Evolutionary conservation across 2,113 vertebrate genomes (phyloP).

Genomic region (Oreotrochilus melanogaster): DNA sequence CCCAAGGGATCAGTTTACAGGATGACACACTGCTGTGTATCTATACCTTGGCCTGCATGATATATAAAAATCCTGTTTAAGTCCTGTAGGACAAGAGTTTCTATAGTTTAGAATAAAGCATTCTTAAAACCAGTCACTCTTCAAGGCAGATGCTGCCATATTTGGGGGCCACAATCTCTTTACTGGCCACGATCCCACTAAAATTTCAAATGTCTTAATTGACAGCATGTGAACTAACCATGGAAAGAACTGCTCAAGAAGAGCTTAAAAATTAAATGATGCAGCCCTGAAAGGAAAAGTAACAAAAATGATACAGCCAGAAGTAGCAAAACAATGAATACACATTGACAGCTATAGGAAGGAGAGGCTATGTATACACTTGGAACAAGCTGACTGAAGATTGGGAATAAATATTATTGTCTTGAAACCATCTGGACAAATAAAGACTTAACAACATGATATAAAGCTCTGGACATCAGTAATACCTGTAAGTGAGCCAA

Average conservation of each 20-base stretch:
- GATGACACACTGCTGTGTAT: rapidly evolving
- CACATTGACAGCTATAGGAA: neutral
- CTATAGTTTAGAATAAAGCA: neutral
- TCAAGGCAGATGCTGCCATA: neutral
- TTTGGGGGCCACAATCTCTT: neutral
- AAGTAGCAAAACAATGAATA: neutral
- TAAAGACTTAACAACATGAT: neutral
- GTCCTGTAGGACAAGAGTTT: neutral
- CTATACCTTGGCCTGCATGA: neutral
- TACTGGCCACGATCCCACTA: neutral
- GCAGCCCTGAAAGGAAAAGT: neutral
- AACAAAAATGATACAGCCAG: neutral
- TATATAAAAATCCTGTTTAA: rapidly evolving
- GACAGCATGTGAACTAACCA: neutral
- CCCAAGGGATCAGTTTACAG: neutral
- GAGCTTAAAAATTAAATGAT: neutral
- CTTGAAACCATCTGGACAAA: neutral
- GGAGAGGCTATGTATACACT: neutral
- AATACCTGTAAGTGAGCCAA: neutral
- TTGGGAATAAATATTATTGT: neutral
- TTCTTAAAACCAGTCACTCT: neutral
- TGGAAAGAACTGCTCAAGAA: neutral
- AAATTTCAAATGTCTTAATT: neutral
- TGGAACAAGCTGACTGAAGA: neutral
- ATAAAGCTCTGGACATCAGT: neutral